These are phyloP conservation scores for Lomographa bimaculata DNA, from an alignment of 2,888 invertebrate genomes.

Conservation along the genomic window DNA sequence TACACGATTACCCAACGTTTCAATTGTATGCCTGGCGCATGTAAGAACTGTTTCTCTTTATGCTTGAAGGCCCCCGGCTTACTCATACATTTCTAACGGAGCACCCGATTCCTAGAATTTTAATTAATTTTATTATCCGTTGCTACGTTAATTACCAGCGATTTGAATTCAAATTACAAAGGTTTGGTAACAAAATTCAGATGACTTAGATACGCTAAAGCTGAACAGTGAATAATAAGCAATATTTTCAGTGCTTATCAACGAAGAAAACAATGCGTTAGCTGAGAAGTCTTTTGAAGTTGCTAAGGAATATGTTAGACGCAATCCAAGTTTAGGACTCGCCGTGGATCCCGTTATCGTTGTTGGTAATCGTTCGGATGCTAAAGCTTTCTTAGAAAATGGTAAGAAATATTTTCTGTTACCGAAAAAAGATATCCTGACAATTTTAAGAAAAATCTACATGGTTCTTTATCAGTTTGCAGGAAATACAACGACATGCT, in stretches of 20 bases:
- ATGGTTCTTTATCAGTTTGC: constrained; percentile 74
- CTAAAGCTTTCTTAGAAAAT: constrained; percentile 87
- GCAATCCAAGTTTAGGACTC: constrained; percentile 87
- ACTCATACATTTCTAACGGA: constrained; percentile 23
- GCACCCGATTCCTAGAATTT: constrained; percentile 26
- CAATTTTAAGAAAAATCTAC: no score
- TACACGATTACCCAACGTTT: constrained; percentile 1
- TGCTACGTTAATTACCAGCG: constrained; percentile 26
- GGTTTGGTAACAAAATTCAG: constrained; percentile 17
- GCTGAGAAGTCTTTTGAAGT: constrained; percentile 89
- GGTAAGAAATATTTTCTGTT: constrained; percentile 71
- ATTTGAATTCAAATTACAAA: constrained; percentile 28
- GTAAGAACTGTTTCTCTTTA: constrained; percentile 25
- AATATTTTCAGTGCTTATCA: constrained; percentile 87
- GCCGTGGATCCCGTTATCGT: constrained; percentile 85
- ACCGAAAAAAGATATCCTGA: no score
- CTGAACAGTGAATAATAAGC: constrained; percentile 80
- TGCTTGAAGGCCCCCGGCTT: constrained; percentile 27
- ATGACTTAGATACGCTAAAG: constrained; percentile 7
- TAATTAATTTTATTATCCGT: constrained; percentile 29
- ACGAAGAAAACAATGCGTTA: constrained; percentile 88
- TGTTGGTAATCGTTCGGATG: constrained; percentile 88
- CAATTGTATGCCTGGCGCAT: constrained; percentile 2
- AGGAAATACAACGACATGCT: constrained; percentile 87
- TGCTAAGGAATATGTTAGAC: constrained; percentile 87